Base-by-base conservation (phyloP, 2,797 vertebrate species). In the Pagetopsis macropterus region DNA sequence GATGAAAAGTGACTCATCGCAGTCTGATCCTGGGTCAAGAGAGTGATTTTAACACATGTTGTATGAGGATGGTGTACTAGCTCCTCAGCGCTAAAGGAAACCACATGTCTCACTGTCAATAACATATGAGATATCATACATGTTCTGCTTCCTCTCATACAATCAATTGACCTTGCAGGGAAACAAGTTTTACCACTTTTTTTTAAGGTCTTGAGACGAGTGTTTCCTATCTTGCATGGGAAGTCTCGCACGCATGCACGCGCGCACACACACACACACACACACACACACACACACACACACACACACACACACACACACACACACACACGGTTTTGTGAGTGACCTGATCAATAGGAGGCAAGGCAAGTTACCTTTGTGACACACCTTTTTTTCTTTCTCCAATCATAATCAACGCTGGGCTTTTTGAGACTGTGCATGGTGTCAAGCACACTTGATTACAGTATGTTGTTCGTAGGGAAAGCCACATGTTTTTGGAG, bases 341-440 rank as follows among this genome's bases (percentile, higher is more conserved):
- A 65, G 56, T 17, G 44, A 72, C 31, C 63, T 78, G 51, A 73
- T 79, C 59, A 74, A 72, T 31, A 57, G 7, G 61, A 70, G 49
- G 31, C 40, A 66, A 14, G 52, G 64, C 49, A 72, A 67, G 70
- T 48, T 46, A 83, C 48, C 52, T 58, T 51, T 40, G 51, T 52
- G 33, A 33, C 33, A 33, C 33, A 33, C 19, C 59, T 65, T 21
- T 43, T 31, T 65, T 33, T 64, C 12, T 57, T 49, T 60, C 21
- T 59, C 8, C 10, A 37, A 41, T 31, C 21, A 58, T 23, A 54
- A 76, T 81, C 54, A 82, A 33, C 65, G n/a, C 37, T 43, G 17
- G 31, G 57, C 43, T 66, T 78, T 84, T 70, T 44, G n/a, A 68
- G 49, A 50, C 33, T 56, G 76, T 46, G 68, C 46, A 40, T 64